Conservation (phyloP, 2,888 invertebrate species). For the Amaurobius ferox region DNA sequence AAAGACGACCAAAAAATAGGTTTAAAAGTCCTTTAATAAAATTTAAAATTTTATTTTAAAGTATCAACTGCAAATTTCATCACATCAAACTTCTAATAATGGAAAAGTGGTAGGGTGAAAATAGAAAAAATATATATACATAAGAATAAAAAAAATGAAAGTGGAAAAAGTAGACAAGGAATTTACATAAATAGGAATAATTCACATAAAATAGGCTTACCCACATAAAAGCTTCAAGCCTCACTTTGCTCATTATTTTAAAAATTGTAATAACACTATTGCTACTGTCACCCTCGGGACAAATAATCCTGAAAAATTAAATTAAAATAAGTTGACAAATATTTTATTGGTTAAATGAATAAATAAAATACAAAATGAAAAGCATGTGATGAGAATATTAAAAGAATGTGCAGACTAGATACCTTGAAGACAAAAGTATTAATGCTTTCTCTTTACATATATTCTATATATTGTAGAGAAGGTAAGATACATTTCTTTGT, state of each 20-base stretch:
- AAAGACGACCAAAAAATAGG: too few species aligned
- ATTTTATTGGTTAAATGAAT: too few species aligned
- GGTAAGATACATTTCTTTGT: too few species aligned
- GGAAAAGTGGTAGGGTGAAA: not conserved
- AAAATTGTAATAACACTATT: slow-evolving; percentile 85
- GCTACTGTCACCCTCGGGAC: slow-evolving; percentile 84
- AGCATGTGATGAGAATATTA: too few species aligned
- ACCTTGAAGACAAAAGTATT: too few species aligned
- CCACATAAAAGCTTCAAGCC: slow-evolving; percentile 98
- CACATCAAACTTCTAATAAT: not conserved
- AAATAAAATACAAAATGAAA: too few species aligned
- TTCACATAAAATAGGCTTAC: slow-evolving; percentile 78
- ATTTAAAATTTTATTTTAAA: too few species aligned
- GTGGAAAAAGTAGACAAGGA: not conserved
- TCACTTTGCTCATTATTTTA: slow-evolving; percentile 93
- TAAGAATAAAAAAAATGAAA: not conserved
- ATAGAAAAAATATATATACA: not conserved
- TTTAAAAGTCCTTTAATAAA: too few species aligned
- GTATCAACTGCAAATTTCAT: not conserved
- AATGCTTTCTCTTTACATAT: too few species aligned
- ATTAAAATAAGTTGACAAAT: not conserved
- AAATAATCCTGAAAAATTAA: slow-evolving; percentile 85
- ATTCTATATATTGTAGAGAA: too few species aligned
- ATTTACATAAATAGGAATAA: not conserved
- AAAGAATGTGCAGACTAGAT: too few species aligned